Percentiles rank a stretch among this genome's conserved stretches.
These are phyloP conservation scores for Cyanoderma ruficeps DNA, from an alignment of 2,113 vertebrate genomes.

Conservation along the genomic window DNA sequence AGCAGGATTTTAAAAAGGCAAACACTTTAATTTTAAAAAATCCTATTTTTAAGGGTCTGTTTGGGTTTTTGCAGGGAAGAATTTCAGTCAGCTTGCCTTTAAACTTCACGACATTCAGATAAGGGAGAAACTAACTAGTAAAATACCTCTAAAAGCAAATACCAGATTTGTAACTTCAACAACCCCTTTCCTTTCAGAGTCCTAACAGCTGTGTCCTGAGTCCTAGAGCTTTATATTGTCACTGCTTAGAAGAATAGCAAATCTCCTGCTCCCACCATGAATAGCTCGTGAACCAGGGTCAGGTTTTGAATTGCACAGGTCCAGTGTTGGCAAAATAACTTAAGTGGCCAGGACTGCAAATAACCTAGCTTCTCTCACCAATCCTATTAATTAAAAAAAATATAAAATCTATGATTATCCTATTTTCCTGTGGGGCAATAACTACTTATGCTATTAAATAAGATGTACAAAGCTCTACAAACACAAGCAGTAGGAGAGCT, in stretches of 20 bases:
- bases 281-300: background rate
- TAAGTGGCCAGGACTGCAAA: background rate
- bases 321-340: background rate
- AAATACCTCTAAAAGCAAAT: background rate
- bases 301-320: background rate
- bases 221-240: background rate
- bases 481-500: background rate
- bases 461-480: background rate
- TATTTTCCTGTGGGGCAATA: background rate
- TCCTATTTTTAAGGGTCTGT: background rate
- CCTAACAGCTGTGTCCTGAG: background rate
- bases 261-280: background rate
- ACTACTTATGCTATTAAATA: background rate
- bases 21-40: background rate
- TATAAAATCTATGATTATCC: background rate
- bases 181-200: background rate
- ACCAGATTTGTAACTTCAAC: background rate
- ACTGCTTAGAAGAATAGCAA: background rate
- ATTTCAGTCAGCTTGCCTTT: background rate
- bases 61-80: background rate
- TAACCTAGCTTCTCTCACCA: background rate
- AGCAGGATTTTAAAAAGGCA: background rate
- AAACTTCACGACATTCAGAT: background rate
- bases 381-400: background rate
- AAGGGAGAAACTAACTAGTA: background rate